Percentiles rank a stretch among this genome's conserved stretches.
phyloP scores from a whole-genome alignment of 2,888 invertebrate genomes.

The Thecophora atra region DNA sequence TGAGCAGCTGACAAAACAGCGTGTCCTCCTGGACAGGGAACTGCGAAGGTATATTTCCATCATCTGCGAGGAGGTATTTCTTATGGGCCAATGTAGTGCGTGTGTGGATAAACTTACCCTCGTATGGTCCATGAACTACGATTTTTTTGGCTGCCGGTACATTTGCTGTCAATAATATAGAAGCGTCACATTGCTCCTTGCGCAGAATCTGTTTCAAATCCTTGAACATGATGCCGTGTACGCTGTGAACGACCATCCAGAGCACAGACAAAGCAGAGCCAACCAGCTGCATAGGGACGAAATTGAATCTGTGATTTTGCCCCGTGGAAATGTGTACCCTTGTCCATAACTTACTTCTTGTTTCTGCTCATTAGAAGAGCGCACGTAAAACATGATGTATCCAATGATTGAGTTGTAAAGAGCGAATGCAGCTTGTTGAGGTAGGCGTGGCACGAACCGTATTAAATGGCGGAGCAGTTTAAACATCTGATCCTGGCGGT shows the following conservation, averaged over 20 bases:
- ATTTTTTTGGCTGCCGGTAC: constrained; percentile 99
- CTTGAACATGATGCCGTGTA: constrained; percentile 99
- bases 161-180: constrained; percentile 96
- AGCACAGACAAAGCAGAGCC: constrained; percentile 93
- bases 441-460: constrained; percentile 89
- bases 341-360: constrained; percentile 76
- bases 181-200: constrained; percentile 99
- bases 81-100: neutral
- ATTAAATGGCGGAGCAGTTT: constrained; percentile 91
- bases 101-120: constrained; percentile 42
- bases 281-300: constrained; percentile 70
- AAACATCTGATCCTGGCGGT: constrained; percentile 94
- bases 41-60: constrained; percentile 96
- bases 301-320: no score
- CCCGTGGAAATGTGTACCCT: no score
- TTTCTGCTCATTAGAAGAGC: constrained; percentile 94
- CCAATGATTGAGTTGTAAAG: constrained; percentile 99
- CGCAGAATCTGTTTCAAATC: constrained; percentile 97
- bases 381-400: constrained; percentile 98
- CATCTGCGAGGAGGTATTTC: constrained; percentile 63
- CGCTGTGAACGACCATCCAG: constrained; percentile 99
- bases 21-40: constrained; percentile 99
- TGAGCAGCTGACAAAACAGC: constrained; percentile 92
- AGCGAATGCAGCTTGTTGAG: constrained; percentile 97
- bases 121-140: constrained; percentile 87